phyloP scores from a whole-genome alignment of 2,888 invertebrate genomes.

The Nephrotoma guestfalica region DNA sequence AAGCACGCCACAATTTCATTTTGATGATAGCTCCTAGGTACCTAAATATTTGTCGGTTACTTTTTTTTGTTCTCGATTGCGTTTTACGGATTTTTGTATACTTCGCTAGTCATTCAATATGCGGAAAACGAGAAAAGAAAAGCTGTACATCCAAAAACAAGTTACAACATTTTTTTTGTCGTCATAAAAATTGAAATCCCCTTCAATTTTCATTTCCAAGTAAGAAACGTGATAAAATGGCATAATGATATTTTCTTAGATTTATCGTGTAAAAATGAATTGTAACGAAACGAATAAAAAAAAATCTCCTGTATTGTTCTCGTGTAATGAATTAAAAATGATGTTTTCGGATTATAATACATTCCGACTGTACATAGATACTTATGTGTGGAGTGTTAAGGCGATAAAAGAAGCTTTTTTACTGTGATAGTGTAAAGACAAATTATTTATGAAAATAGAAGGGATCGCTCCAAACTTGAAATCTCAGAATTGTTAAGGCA shows the following conservation, averaged over 20 bases:
- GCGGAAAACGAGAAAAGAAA: background rate
- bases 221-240: background rate
- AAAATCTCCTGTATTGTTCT: background rate
- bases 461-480: no score
- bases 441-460: no score
- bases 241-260: background rate
- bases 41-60: background rate
- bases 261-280: background rate
- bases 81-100: background rate
- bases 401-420: background rate
- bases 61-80: background rate
- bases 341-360: background rate
- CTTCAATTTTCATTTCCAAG: background rate
- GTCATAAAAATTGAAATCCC: background rate
- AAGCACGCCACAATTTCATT: background rate
- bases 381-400: background rate
- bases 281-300: background rate
- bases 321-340: background rate
- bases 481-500: no score
- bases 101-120: background rate
- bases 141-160: background rate
- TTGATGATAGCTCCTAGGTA: background rate
- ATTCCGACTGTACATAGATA: background rate
- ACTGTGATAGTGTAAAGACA: no score
- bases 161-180: background rate